Evolutionary conservation across 2,888 invertebrate genomes (phyloP), one percentile per base, ranked within the genome.

Genomic region (Microdon myrmicae): DNA sequence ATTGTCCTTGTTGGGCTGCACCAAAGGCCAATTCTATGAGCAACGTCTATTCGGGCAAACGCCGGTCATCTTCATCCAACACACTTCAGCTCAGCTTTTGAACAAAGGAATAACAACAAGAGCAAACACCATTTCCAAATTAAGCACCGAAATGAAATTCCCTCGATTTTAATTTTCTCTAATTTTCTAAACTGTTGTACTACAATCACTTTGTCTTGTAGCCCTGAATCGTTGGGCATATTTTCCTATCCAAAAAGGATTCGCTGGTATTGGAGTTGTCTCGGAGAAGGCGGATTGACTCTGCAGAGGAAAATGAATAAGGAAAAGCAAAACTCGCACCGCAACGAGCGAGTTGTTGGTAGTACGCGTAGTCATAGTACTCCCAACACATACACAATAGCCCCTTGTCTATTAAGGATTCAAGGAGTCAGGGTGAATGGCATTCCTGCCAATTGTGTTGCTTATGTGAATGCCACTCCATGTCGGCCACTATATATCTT

Each of bases 141-240:
- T 43, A 49, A 49, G 49, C 38, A n/a, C n/a, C 34, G 38, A 51
- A 47, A 35, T 20, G 35, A 29, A 20, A 47, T 47, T 43, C 3
- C 20, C 22, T 44, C 25, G 29, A 20, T 53, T 38, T 64, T 43
- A 64, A 56, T 53, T 51, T 53, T 58, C 51, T 58, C 43, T 47
- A 53, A 58, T 64, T 58, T 53, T 58, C 23, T 28, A 53, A 53
- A 47, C 47, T 45, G 17, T 51, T 56, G 49, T 56, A 47, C 51
- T 22, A 29, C 58, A 64, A 58, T 51, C 64, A 45, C 51, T 64
- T 58, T 58, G 51, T 58, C 64, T 58, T 64, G 38, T 37, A 17
- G 31, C 31, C 10, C 38, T 37, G 41, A 53, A 38, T 43, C 47
- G 31, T 10, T 43, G 26, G 22, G 31, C 29, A 45, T 47, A 64